Percentiles rank a stretch among this genome's conserved stretches.
Evolutionary conservation across 2,888 invertebrate species (phyloP).

Genomic region (Papilio demoleus): DNA sequence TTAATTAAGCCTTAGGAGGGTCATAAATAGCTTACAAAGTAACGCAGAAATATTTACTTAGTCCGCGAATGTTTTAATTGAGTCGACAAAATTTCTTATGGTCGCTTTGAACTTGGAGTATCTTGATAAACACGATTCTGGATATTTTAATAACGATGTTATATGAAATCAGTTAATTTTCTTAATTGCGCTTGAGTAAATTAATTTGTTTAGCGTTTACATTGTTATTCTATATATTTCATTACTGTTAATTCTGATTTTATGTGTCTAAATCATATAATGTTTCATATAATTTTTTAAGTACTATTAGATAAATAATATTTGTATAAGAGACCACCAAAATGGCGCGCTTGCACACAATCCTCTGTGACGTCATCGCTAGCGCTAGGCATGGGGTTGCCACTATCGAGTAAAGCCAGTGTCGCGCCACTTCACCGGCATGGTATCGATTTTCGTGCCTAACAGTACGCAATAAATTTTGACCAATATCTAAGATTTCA

Average conservation of each 20-base stretch:
- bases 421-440: too few relatives aligned
- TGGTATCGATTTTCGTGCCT: too few relatives aligned
- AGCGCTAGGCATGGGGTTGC: too few relatives aligned
- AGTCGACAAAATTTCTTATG: conserved; percentile 69
- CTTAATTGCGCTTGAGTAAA: conserved; percentile 19
- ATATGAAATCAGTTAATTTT: conserved; percentile 30
- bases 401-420: too few relatives aligned
- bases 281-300: too few relatives aligned
- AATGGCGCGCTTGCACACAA: too few relatives aligned
- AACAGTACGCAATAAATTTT: too few relatives aligned
- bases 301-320: too few relatives aligned
- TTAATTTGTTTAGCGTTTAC: conserved; percentile 15
- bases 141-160: conserved; percentile 41
- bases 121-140: conserved; percentile 54
- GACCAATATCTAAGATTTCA: neutral
- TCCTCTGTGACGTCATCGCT: too few relatives aligned
- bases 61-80: conserved; percentile 74
- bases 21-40: conserved; percentile 75
- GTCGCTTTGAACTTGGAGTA: conserved; percentile 62
- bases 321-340: too few relatives aligned
- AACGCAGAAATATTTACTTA: conserved; percentile 77
- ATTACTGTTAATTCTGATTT: conserved; percentile 8
- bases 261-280: neutral
- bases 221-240: too few relatives aligned
- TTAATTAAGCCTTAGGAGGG: conserved; percentile 78